phyloP scores from a whole-genome alignment of 2,888 invertebrate genomes.

The Drosophila neotestacea region DNA sequence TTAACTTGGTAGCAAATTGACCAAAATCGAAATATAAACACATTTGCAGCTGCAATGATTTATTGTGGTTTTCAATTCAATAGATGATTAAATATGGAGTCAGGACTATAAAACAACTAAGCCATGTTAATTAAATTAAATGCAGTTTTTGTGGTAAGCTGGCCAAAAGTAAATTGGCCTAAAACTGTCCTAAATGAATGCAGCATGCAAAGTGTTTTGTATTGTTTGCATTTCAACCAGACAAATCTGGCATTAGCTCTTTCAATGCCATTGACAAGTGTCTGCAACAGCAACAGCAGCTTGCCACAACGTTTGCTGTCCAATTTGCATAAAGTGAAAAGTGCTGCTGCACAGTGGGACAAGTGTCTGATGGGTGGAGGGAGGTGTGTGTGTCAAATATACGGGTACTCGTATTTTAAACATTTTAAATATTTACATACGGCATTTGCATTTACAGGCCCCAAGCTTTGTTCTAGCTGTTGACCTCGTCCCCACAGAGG shows the following conservation, averaged over 20 bases:
- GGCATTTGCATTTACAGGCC: conserved; percentile 57
- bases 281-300: conserved; percentile 23
- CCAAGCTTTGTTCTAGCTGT: conserved; percentile 46
- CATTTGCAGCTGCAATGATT: conserved; percentile 11
- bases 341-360: conserved; percentile 5
- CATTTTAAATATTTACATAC: conserved; percentile 74
- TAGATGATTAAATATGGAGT: conserved; percentile 9
- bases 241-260: conserved; percentile 41
- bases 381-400: conserved; percentile 19
- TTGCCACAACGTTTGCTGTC: conserved; percentile 36
- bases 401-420: conserved; percentile 35
- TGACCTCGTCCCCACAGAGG: conserved; percentile 41
- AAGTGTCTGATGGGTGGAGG: not conserved
- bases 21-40: not conserved
- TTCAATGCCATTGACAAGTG: conserved; percentile 36
- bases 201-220: conserved; percentile 28
- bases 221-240: conserved; percentile 10
- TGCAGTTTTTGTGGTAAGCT: conserved; percentile 43
- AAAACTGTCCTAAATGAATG: conserved; percentile 28
- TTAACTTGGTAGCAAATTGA: conserved; percentile 1
- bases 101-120: conserved; percentile 18
- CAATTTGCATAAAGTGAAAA: conserved; percentile 46
- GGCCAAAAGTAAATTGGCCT: conserved; percentile 35
- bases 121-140: conserved; percentile 56
- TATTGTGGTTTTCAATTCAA: conserved; percentile 22